Conservation (phyloP, 2,888 invertebrate species). For the Zeuzera pyrina region DNA sequence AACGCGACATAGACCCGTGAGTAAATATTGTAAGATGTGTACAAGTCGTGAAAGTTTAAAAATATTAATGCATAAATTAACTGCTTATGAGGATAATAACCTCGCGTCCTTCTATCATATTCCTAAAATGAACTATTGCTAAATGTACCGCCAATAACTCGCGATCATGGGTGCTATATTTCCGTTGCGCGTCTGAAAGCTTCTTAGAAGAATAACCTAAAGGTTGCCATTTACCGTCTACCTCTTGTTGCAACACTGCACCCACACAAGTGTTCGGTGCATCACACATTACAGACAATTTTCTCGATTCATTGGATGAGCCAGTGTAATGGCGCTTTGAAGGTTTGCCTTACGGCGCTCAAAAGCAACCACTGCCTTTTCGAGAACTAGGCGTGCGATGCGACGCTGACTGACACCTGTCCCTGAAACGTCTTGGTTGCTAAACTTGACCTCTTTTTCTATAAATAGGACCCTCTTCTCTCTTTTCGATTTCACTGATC, state of each 20-base stretch:
- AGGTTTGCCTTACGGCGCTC: slow-evolving; percentile 4
- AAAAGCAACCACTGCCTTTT: no score
- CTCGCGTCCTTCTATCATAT: slow-evolving; percentile 8
- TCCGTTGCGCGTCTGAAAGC: slow-evolving; percentile 6
- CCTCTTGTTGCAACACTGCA: slow-evolving; percentile 6
- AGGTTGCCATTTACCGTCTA: slow-evolving; percentile 8
- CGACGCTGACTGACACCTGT: no score
- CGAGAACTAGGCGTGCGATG: no score
- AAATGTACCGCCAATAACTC: slow-evolving; percentile 12
- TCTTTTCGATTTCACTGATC: no score
- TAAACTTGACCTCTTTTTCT: no score
- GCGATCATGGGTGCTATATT: slow-evolving; percentile 11
- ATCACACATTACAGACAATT: slow-evolving; percentile 8
- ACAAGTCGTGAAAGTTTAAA: no score
- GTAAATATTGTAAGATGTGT: no score
- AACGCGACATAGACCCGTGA: no score
- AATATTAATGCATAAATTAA: no score
- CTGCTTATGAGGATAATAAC: no score
- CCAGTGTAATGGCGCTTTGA: slow-evolving; percentile 2
- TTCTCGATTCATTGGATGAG: slow-evolving; percentile 1
- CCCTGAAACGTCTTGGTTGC: no score
- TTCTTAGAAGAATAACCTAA: slow-evolving; percentile 11
- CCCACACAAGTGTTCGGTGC: slow-evolving; percentile 6
- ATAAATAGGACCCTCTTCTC: no score
- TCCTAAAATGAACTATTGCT: slow-evolving; percentile 8